Percentiles rank a stretch among this genome's conserved stretches.
phyloP scores from a whole-genome alignment of 23 tunicate species.

The Halocynthia roretzi region DNA sequence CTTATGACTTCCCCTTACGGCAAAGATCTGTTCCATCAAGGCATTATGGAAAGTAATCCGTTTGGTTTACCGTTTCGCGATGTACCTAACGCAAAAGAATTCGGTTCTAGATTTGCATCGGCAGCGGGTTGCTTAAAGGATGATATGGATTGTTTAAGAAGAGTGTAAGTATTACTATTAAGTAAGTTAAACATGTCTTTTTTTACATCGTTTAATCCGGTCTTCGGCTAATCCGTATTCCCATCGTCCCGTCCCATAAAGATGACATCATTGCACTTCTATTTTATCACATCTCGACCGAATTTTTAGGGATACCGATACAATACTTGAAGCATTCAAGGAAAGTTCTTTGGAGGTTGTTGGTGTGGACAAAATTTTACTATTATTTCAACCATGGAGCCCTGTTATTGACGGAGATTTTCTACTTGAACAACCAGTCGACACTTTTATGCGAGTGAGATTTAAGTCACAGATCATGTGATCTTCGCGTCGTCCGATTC shows the following conservation, averaged over 20 bases:
- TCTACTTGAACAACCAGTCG: conserved; percentile 45
- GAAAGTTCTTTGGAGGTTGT: conserved; percentile 37
- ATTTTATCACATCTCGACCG: neutral
- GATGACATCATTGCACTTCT: neutral
- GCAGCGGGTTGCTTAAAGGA: conserved; percentile 32
- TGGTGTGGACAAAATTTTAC: conserved; percentile 32
- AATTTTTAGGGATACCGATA: conserved; percentile 9
- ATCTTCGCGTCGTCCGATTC: too few species aligned
- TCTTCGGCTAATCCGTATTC: neutral
- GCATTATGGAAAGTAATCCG: conserved; percentile 81
- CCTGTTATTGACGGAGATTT: conserved; percentile 70
- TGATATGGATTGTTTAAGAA: conserved; percentile 70
- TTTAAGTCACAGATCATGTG: too few species aligned
- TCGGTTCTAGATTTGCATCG: conserved; percentile 52
- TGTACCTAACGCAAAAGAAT: conserved; percentile 47
- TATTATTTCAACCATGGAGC: conserved; percentile 71
- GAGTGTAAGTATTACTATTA: conserved; percentile 18
- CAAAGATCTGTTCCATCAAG: conserved; percentile 47
- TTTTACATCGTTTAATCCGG: neutral
- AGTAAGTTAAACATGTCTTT: neutral
- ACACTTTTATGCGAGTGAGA: conserved; percentile 32
- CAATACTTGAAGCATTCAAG: conserved; percentile 36
- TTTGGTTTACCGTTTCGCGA: conserved; percentile 73
- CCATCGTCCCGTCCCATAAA: neutral
- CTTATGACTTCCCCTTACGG: conserved; percentile 46